These are phyloP conservation scores for Aphaenogaster ashmeadi DNA, from an alignment of 1,140 invertebrate species.

Conservation along the genomic window DNA sequence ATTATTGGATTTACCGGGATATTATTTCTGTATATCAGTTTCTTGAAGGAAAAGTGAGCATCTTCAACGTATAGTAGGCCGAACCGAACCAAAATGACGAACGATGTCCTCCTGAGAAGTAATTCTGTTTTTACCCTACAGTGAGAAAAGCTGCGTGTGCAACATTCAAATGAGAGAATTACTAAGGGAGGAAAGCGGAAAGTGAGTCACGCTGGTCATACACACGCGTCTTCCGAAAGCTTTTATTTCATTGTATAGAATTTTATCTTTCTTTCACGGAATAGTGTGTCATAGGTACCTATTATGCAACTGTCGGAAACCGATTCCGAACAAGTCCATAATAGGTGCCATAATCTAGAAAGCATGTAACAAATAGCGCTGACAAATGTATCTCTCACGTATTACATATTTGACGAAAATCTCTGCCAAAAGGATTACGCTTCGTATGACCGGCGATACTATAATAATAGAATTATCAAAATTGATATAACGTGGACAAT, in stretches of 20 bases:
- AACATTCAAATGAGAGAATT: constrained; percentile 55
- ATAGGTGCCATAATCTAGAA: constrained; percentile 19
- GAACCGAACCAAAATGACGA: background rate
- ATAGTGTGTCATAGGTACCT: background rate
- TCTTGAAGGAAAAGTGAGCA: constrained; percentile 77
- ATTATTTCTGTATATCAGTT: constrained; percentile 77
- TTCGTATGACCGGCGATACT: constrained; percentile 68
- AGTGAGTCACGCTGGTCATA: constrained; percentile 78
- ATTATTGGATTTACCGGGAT: constrained; percentile 77
- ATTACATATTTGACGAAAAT: background rate
- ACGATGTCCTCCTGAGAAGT: background rate
- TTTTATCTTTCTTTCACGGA: background rate
- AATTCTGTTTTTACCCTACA: constrained; percentile 44
- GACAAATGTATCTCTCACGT: background rate
- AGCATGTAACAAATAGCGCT: background rate
- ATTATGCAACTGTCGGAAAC: too few species aligned
- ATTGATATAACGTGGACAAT: constrained; percentile 73
- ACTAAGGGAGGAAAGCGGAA: constrained; percentile 53
- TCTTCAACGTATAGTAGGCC: background rate
- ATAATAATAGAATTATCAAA: constrained; percentile 61
- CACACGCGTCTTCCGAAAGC: constrained; percentile 40
- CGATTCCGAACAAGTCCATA: too few species aligned
- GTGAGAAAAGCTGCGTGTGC: constrained; percentile 68
- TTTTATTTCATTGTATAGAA: constrained; percentile 39
- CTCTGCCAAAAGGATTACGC: constrained; percentile 27